These are phyloP conservation scores for Marisa cornuarietis DNA, from an alignment of 1,140 invertebrate genomes.

Conservation along the genomic window DNA sequence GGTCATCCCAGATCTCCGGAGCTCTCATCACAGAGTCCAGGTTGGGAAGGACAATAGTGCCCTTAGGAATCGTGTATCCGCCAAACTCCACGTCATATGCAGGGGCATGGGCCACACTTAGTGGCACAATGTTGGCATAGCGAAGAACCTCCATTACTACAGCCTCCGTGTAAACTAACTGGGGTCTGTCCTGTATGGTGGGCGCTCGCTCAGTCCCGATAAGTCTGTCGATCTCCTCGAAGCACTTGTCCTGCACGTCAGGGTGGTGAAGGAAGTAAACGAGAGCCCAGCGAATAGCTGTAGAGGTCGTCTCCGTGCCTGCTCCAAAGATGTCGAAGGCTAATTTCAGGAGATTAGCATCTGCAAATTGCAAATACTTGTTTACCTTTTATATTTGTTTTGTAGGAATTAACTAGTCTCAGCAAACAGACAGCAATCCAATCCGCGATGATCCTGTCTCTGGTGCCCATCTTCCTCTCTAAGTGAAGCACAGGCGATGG, in stretches of 20 bases:
- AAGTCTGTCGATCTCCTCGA: constrained; percentile 13
- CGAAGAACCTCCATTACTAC: constrained; percentile 59
- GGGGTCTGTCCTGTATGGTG: constrained; percentile 75
- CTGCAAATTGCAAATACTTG: constrained; percentile 53
- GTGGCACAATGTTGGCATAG: constrained; percentile 60
- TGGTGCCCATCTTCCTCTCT: no score
- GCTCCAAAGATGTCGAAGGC: constrained; percentile 50
- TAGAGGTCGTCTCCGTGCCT: constrained; percentile 54
- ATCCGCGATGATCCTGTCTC: no score
- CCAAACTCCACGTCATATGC: constrained; percentile 45
- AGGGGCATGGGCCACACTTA: constrained; percentile 62
- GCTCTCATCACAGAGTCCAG: constrained; percentile 6
- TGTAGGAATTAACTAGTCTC: no score
- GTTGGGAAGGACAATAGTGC: neutral
- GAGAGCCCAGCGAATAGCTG: constrained; percentile 40
- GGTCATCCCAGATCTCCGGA: constrained; percentile 16
- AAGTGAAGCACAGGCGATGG: no score
- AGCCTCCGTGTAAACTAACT: constrained; percentile 49
- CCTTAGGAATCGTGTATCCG: constrained; percentile 50
- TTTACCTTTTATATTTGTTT: no score
- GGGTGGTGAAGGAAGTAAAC: constrained; percentile 48
- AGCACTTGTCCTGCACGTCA: constrained; percentile 28
- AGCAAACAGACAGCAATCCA: no score
- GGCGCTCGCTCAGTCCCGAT: constrained; percentile 81
- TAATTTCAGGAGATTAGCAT: constrained; percentile 77